These are phyloP conservation scores for Bombyx huttoni DNA, from an alignment of 2,888 invertebrate species.

Conservation along the genomic window DNA sequence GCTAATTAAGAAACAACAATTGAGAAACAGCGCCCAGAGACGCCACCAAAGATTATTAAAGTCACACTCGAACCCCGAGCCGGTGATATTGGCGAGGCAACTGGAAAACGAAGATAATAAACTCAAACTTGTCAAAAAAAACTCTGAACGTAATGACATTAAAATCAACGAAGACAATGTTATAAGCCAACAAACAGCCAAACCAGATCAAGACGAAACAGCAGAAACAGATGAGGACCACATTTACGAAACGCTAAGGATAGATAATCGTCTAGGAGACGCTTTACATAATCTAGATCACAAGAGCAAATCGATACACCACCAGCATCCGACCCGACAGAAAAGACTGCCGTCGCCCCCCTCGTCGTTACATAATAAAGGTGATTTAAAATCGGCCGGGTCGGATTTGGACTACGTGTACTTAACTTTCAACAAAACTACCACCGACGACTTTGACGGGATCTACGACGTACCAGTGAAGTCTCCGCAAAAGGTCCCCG, in stretches of 20 bases:
- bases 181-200: constrained; percentile 9
- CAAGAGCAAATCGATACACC: constrained; percentile 49
- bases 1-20: too few species aligned
- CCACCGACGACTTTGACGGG: constrained; percentile 30
- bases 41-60: constrained; percentile 70
- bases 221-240: constrained; percentile 62
- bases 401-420: constrained; percentile 67
- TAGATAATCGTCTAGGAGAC: constrained; percentile 43
- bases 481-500: constrained; percentile 40
- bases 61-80: constrained; percentile 64
- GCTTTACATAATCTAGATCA: constrained; percentile 30
- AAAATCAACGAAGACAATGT: constrained; percentile 20
- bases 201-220: constrained; percentile 21
- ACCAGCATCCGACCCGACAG: constrained; percentile 30
- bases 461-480: constrained; percentile 58
- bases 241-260: constrained; percentile 74
- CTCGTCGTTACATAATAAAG: constrained; percentile 14
- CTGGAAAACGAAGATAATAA: constrained; percentile 24
- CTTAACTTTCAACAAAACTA: constrained; percentile 44
- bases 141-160: constrained; percentile 41
- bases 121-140: constrained; percentile 44
- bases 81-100: constrained; percentile 53
- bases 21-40: constrained; percentile 64
- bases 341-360: constrained; percentile 50
- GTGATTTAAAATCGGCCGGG: constrained; percentile 11